Evolutionary conservation across 2,797 vertebrate genomes (phyloP).

Genomic region (Liasis olivaceus): DNA sequence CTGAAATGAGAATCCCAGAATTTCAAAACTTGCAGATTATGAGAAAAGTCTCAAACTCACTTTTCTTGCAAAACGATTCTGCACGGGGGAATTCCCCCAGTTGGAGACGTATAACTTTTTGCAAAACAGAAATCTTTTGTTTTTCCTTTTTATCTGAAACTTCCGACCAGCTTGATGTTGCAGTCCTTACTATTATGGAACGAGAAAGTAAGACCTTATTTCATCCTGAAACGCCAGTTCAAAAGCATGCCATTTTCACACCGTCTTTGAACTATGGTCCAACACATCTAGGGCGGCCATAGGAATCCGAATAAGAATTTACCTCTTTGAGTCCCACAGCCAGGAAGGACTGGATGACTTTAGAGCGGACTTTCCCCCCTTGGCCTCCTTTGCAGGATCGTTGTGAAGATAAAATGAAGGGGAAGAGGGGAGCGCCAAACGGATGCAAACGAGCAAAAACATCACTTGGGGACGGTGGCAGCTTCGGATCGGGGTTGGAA

Average conservation of each 20-base stretch:
- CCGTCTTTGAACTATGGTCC: too few relatives aligned
- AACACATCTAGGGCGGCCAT: too few relatives aligned
- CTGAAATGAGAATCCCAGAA: background rate
- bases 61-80: background rate
- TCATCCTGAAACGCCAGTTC: too few relatives aligned
- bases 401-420: background rate
- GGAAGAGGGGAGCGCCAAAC: background rate
- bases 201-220: too few relatives aligned
- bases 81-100: background rate
- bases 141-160: background rate
- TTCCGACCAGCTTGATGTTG: background rate
- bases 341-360: background rate
- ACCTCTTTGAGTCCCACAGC: background rate
- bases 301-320: background rate
- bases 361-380: background rate
- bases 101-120: background rate
- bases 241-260: too few relatives aligned
- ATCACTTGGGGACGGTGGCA: background rate
- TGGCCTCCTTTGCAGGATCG: background rate
- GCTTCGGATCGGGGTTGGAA: background rate
- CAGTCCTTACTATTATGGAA: background rate
- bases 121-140: background rate
- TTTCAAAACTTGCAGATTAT: background rate
- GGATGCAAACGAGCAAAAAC: background rate
- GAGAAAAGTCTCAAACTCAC: background rate